Percentiles rank a stretch among this genome's conserved stretches.
Evolutionary conservation across 2,797 vertebrate genomes (phyloP).

Genomic region (Danio choprae): DNA sequence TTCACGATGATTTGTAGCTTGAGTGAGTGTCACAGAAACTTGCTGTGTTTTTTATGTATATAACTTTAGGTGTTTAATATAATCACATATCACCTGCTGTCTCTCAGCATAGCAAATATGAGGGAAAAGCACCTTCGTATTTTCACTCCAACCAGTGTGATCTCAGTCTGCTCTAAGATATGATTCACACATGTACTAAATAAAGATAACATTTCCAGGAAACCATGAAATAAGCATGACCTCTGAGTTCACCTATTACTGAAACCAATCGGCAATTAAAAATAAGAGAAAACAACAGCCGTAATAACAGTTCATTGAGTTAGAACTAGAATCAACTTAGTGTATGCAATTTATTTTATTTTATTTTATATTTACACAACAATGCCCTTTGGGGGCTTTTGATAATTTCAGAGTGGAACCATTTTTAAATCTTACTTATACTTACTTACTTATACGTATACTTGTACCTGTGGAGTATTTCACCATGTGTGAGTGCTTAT

Average conservation of each 20-base stretch:
- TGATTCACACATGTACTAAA: constrained; percentile 49
- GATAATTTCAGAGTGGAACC: no score
- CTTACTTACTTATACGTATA: no score
- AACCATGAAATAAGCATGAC: neutral
- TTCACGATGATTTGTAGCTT: neutral
- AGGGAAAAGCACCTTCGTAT: constrained; percentile 50
- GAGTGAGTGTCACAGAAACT: neutral
- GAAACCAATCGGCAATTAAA: neutral
- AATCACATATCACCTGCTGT: neutral
- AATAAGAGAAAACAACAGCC: neutral
- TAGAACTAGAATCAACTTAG: no score
- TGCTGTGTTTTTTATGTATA: constrained; percentile 8
- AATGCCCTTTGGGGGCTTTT: no score
- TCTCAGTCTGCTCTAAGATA: constrained; percentile 55
- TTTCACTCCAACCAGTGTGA: constrained; percentile 33
- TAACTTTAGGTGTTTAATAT: neutral
- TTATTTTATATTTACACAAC: no score
- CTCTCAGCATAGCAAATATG: constrained; percentile 26
- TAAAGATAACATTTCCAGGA: constrained; percentile 7
- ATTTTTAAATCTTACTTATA: no score
- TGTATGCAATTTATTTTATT: no score
- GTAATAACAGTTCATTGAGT: neutral
- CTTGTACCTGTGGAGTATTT: no score
- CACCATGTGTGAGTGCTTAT: no score
- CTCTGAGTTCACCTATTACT: neutral